Base-by-base conservation (phyloP, 2,113 vertebrate species). In the Diglossa brunneiventris region DNA sequence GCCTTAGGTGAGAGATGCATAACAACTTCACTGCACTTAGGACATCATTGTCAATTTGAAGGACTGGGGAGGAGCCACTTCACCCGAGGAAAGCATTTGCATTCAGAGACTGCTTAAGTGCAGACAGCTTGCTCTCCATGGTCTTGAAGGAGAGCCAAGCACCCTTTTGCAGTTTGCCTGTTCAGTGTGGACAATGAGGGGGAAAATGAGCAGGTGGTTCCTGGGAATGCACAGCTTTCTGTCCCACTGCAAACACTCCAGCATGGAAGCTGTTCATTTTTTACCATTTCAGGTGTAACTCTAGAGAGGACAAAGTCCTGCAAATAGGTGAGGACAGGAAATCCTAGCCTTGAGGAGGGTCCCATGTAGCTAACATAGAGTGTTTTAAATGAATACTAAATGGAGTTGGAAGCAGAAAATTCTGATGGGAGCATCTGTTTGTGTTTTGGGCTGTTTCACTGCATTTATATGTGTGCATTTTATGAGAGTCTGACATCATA, bases 31-130 rank as follows among this genome's bases (percentile, higher is more conserved):
- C 63, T 5, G 52, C 82, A 86, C 72, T 90, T 80, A 88, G 93
- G 92, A 77, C 82, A 72, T 84, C 84, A 37, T 80, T 91, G 87
- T 88, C 82, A 89, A 55, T 83, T 66, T 88, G 84, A 89, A 92
- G 67, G 67, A 42, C 0, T 68, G 49, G 87, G 80, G 76, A 95
- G 89, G 89, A 94, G 69, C 52, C 73, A 89, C 80, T 95, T 96
- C 85, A 88, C 28, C 64, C 22, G 5, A 89, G 64, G 72, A n/a
- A 75, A 87, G 86, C 44, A 69, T 91, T 93, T 94, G 53, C 77
- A 39, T 93, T 94, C 77, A 63, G 73, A 0, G 0, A 31, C 62
- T 68, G 49, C 56, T 72, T 2, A 83, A 89, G 76, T 61, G 80
- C 86, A 88, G 76, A 13, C 72, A 81, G 59, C 80, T 90, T 94